Base-by-base conservation (phyloP, 2,888 invertebrate species). In the Rhagonycha lutea region DNA sequence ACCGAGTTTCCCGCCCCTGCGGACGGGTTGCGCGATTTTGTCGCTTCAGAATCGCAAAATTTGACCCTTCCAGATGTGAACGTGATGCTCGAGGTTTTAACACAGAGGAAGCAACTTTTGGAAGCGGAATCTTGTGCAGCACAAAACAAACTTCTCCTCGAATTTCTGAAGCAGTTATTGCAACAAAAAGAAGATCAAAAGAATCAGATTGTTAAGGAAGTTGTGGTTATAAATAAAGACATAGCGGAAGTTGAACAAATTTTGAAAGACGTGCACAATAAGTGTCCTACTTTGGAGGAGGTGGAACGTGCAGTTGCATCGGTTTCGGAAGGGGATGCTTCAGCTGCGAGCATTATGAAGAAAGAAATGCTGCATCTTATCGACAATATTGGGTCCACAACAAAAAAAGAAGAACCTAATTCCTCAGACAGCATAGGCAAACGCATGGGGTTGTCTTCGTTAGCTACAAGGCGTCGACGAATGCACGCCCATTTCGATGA, bases 401-500 rank as follows among this genome's bases (percentile, higher is more conserved):
- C 86, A 47, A 79, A 81, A 29, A 83, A 82, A 69, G 85, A 85
- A 69, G 85, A 86, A 71, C 80, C 77, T 7, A 65, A 73, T 63
- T 77, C 29, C 70, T 76, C 72, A 71, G 84, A 84, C 78, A 81
- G 79, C 12, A 82, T 83, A 61, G 83, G 82, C 29, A 79, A 81
- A 62, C 84, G 85, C 47, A 80, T 82, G 69, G 82, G 83, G 14
- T 80, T 84, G 7, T 87, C 89, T 0, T 91, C 92, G 0, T 87
- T 95, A 28, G 92, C 94, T 0, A 89, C 92, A 23, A 89, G 95
- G 26, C 91, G 95, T 84, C 90, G 94, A 75, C 89, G 95, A 14
- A 93, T 97, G 90, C 92, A 94, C 82, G 92, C 93, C 5, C 96
- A 97, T 88, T 96, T 96, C 87, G 95, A 96, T 77, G 97, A 97